Evolutionary conservation across 2,888 invertebrate genomes (phyloP).

Genomic region (Taenaris catops): DNA sequence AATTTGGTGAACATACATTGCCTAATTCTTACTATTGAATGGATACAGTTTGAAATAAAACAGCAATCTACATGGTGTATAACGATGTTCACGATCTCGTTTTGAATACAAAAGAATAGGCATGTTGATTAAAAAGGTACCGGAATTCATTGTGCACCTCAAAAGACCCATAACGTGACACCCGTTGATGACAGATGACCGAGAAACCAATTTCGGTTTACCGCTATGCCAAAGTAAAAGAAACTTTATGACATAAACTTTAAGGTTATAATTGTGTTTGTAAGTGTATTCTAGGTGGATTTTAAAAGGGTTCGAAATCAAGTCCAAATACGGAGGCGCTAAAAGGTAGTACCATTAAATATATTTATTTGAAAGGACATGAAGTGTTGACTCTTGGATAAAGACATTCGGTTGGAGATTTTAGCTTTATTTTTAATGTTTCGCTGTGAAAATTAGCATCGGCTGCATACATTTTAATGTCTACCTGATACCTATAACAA

Average conservation of each 20-base stretch:
- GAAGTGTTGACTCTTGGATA: conserved; percentile 44
- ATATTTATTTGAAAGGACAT: conserved; percentile 37
- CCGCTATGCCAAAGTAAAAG: conserved; percentile 15
- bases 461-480: conserved; percentile 13
- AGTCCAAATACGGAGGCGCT: conserved; percentile 62
- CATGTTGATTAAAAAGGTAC: conserved; percentile 40
- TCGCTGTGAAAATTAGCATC: conserved; percentile 45
- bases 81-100: conserved; percentile 2
- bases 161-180: conserved; percentile 61
- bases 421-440: conserved; percentile 33
- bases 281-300: conserved; percentile 6
- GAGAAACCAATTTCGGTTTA: conserved; percentile 21
- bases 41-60: background rate
- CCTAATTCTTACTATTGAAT: background rate
- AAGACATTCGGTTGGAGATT: conserved; percentile 36
- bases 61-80: conserved; percentile 15
- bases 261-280: conserved; percentile 18
- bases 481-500: conserved; percentile 15
- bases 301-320: conserved; percentile 40
- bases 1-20: conserved; percentile 7
- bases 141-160: conserved; percentile 36
- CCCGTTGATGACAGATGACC: conserved; percentile 67
- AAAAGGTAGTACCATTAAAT: conserved; percentile 57
- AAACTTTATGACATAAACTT: conserved; percentile 18
- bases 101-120: conserved; percentile 26